Evolutionary conservation across 1,140 invertebrate genomes (phyloP), one percentile per base, ranked within the genome.

Genomic region (Drosophila trapezifrons): DNA sequence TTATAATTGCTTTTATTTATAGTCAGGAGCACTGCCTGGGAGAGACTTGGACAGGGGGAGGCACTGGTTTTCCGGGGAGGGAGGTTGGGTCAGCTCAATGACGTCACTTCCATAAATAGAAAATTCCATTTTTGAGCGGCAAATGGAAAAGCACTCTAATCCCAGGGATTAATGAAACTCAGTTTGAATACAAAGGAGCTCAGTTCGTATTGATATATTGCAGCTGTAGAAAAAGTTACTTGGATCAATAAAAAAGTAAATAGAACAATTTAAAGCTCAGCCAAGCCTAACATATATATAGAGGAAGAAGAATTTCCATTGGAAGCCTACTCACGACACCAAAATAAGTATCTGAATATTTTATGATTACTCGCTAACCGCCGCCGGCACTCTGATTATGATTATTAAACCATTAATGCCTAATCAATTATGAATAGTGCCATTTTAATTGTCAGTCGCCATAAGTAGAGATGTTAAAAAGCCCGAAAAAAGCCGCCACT

Each of bases 1-100:
- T 80, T 80, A 79, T 80, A 80, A 80, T 80, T 80, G 66, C 77
- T 76, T 80, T 80, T 80, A 80, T 80, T 76, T 80, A 62, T 69
- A 74, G 57, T 42, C 73, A 57, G 63, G 52, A 47, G 38, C 20
- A 76, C 29, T 20, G 18, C 51, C 32, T 20, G 45, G 17, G 15
- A 38, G 25, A 43, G 57, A 38, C 27, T 37, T 38, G 40, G 9
- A 17, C 8, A 29, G 18, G 13, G 10, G 17, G 51, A 42, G 12
- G 29, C 45, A 25, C 9, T 22, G 25, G 18, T 37, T 40, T 40
- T 40, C 22, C 15, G 15, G 46, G 15, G n/a, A n/a, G n/a, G n/a
- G n/a, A n/a, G n/a, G n/a, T n/a, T n/a, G n/a, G 20, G n/a, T 37
- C 29, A 40, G 54, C 27, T 65, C 37, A 49, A 13, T 71, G 65